Base-by-base conservation (phyloP, 2,113 vertebrate genomes). In the Platysternon megacephalum region DNA sequence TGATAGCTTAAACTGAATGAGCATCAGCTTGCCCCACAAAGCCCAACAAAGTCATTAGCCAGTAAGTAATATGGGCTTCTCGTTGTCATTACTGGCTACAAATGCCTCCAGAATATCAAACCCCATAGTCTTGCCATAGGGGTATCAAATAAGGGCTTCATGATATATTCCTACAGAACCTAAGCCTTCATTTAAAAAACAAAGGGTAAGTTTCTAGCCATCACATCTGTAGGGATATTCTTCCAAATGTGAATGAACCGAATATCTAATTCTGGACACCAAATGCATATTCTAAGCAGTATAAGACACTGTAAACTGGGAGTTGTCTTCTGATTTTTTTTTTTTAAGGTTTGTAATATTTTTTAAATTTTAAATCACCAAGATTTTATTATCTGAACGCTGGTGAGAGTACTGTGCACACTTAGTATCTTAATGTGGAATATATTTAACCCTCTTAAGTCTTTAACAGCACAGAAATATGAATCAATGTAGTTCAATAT, bases 361-460 rank as follows among this genome's bases (percentile, higher is more conserved):
- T 56, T 32, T 49, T 79, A 81, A 83, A 85, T 22, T 89, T 93
- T 19, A 5, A 68, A 84, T 81, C 68, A 85, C 7, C 13, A 29
- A 51, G 49, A 82, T 91, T 85, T 93, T 93, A 79, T 42, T 58
- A 84, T 2, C 21, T 72, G n/a, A 78, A 85, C 5, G 90, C 92
- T n/a, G 19, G 29, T 80, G 0, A 9, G 35, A 83, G 68, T 65
- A 5, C 24, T 48, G 8, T 65, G 26, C 79, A 86, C 5, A 72
- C 0, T 0, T n/a, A 51, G 8, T 55, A 65, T 74, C 95, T 88
- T n/a, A 74, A 51, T 21, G 68, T 3, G 58, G 52, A 91, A 53
- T 35, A 85, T 74, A 39, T 28, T 53, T 0, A 0, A 19, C 11
- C 72, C 12, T 89, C 87, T 46, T 21, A 24, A 74, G 72, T 74